A percentile compares a stretch with the other conserved stretches of the same genome.
Evolutionary conservation across 2,797 vertebrate species (phyloP).

Genomic region (Pristis pectinata): DNA sequence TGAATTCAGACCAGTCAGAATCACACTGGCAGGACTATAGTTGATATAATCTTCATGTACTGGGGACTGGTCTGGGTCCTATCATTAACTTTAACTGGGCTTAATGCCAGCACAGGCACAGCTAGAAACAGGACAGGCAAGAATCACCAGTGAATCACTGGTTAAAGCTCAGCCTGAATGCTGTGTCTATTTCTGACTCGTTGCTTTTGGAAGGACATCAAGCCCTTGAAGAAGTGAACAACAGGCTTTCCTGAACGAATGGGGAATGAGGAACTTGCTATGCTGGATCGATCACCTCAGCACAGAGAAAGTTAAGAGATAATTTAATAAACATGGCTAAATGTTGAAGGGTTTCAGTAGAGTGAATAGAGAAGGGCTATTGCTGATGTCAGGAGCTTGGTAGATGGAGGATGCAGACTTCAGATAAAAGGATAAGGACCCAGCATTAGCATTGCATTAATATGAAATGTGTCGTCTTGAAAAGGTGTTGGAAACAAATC

Average conservation of each 20-base stretch:
- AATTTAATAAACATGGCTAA: background rate
- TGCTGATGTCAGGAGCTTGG: background rate
- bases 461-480: too few species aligned
- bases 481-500: too few species aligned
- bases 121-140: background rate
- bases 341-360: too few species aligned
- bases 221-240: too few species aligned
- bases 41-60: background rate
- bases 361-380: background rate
- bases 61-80: background rate
- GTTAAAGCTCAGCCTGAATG: too few species aligned
- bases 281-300: background rate
- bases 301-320: background rate
- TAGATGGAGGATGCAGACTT: background rate
- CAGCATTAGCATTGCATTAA: too few species aligned
- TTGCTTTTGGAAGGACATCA: background rate
- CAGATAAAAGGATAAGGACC: too few species aligned
- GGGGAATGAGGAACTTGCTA: background rate
- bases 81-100: background rate
- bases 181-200: background rate
- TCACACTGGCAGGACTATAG: background rate
- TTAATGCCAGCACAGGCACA: background rate
- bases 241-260: background rate
- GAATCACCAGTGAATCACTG: background rate
- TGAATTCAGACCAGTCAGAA: background rate